Evolutionary conservation across 2,797 vertebrate species (phyloP), one percentile per base, ranked within the genome.

Genomic region (Peromyscus eremicus): DNA sequence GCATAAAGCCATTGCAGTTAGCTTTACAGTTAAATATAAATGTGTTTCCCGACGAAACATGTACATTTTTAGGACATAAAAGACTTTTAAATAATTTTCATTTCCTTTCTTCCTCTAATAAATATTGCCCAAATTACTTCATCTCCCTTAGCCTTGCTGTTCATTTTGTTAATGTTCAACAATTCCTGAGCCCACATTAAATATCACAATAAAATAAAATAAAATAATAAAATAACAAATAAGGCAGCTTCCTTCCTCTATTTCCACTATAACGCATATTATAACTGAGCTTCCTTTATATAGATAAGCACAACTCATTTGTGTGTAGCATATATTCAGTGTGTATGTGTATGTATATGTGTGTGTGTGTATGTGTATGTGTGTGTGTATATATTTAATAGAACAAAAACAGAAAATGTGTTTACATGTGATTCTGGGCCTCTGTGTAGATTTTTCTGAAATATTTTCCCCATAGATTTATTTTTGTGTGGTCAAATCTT

Each of bases 81-180:
- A 93, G 2, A 1, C 19, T 79, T 57, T 92, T 77, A 92, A 66
- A 77, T 94, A 89, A 34, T 46, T 82, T 89, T 93, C 40, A 0
- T 71, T 83, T 84, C 25, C 2, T 64, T 96, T 92, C 37, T 86
- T 88, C 34, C 17, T 75, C 40, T 40, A 96, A 80, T 84, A 93
- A 77, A 32, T 89, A 29, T 82, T 94, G 16, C 34, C 77, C 49
- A 90, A 92, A 92, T 93, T 91, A 32, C 16, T 84, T 93, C 6
- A 66, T 77, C 19, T 73, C 16, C 25, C 1, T 84, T 92, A 46
- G 25, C 5, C 17, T 93, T 82, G 2, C 3, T 73, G 16, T 14
- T 4, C 17, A 79, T 66, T 43, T 49, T 94, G 13, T 11, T 17
- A 96, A 71, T 6, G 90, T 6, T 83, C 32, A 94, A 64, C 16